Evolutionary conservation across 2,797 vertebrate species (phyloP).

Genomic region (Neopelma chrysocephalum): DNA sequence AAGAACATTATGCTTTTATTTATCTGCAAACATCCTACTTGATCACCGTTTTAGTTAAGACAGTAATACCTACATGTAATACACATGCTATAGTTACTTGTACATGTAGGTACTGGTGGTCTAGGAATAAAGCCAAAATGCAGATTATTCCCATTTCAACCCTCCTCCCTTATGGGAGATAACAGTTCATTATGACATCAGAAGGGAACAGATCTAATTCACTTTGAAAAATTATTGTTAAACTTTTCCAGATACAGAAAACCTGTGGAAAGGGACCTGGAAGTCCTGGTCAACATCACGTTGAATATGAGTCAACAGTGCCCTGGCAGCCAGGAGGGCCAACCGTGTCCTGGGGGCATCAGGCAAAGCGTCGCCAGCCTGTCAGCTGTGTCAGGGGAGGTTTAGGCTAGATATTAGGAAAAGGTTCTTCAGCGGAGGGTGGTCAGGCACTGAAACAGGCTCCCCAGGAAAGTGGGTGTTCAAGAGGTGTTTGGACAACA

Average conservation of each 20-base stretch:
- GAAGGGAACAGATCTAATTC: neutral
- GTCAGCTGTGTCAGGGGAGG: neutral
- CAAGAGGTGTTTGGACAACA: rapidly evolving
- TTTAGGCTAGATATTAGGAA: neutral
- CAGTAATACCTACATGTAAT: no score
- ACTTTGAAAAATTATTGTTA: neutral
- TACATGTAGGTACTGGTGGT: rapidly evolving
- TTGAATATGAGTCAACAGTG: neutral
- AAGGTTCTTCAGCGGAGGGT: neutral
- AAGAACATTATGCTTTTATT: neutral
- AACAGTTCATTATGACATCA: neutral
- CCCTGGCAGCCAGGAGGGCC: neutral
- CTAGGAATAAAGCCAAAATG: neutral
- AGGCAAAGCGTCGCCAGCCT: neutral
- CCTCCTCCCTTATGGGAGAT: neutral
- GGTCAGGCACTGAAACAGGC: rapidly evolving
- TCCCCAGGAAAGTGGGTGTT: neutral
- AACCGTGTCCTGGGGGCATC: rapidly evolving
- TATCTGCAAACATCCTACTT: neutral
- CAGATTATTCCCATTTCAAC: neutral
- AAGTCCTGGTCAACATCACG: no score
- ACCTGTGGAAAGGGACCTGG: neutral
- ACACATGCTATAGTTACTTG: neutral
- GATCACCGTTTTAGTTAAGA: neutral
- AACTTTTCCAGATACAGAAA: neutral